Base-by-base conservation (phyloP, 2,113 vertebrate species). In the Tricholaema leucomelas region DNA sequence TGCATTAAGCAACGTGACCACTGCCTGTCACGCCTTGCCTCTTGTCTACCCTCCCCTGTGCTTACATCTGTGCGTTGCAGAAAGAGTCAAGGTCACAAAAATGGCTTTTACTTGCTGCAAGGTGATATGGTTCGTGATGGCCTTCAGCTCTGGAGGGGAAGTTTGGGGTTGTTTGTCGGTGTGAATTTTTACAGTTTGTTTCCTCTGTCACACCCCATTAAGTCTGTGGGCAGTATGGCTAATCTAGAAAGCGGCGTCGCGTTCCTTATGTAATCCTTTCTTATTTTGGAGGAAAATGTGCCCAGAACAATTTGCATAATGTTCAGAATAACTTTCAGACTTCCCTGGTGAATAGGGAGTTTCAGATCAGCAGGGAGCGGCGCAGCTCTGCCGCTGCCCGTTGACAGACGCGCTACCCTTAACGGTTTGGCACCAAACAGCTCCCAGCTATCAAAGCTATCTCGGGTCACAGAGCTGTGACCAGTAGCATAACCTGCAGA, bases 181-280 rank as follows among this genome's bases (percentile, higher is more conserved):
- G 94, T 93, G 93, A 92, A 91, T 96, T 94, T 95, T 94, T 92
- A 85, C 91, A 56, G 35, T 95, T 94, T 92, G 93, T 89, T 95
- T 93, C 89, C 55, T 92, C 84, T 94, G 96, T 93, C 94, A 89
- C 91, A 89, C 81, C 71, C 91, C 79, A 83, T 96, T 95, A 96
- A 87, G 72, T 93, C 92, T 91, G 60, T 93, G 91, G 91, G 92
- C 87, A 94, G 78, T 94, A 75, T 60, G 92, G 87, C 89, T 95
- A 93, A 95, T 95, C 81, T 93, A 77, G 93, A 91, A 95, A 96
- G 64, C 91, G 85, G 52, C 12, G 42, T 44, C 87, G 81, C 8
- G 5, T 91, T 94, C 35, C 58, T 95, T 96, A 93, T 74, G 65
- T 93, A 96, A 96, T 92, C 52, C 81, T 83, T 87, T 78, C 72